A percentile compares a stretch with the other conserved stretches of the same genome.
Evolutionary conservation across 2,113 vertebrate species (phyloP).

Genomic region (Pogona vitticeps): DNA sequence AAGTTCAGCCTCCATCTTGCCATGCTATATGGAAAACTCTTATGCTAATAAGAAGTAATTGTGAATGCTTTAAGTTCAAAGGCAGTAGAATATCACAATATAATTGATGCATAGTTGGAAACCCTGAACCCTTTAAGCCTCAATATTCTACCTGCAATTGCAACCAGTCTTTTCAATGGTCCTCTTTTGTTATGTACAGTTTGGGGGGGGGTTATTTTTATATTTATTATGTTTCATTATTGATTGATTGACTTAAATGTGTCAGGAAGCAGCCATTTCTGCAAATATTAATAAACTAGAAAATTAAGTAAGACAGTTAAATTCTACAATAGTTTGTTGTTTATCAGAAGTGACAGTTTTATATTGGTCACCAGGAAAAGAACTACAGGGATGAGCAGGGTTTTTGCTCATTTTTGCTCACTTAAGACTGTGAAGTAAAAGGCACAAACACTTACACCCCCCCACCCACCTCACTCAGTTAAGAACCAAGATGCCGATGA

Average conservation of each 20-base stretch:
- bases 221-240: neutral
- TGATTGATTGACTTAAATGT: neutral
- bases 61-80: conserved; percentile 17
- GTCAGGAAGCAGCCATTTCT: neutral
- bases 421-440: neutral
- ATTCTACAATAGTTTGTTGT: neutral
- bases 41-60: conserved; percentile 6
- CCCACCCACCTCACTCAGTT: neutral
- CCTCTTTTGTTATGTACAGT: neutral
- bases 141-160: neutral
- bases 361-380: neutral
- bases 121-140: neutral
- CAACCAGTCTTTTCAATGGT: neutral
- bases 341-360: neutral
- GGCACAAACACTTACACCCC: too few relatives aligned
- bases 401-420: conserved; percentile 11
- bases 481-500: neutral
- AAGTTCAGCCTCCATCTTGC: conserved; percentile 21
- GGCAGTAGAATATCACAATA: neutral
- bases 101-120: neutral
- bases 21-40: neutral
- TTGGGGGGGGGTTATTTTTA: too few relatives aligned
- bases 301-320: neutral
- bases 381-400: neutral
- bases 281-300: neutral